Percentiles rank a stretch among this genome's conserved stretches.
These are phyloP conservation scores for Dunckerocampus dactyliophorus DNA, from an alignment of 2,113 vertebrate species.

Conservation along the genomic window DNA sequence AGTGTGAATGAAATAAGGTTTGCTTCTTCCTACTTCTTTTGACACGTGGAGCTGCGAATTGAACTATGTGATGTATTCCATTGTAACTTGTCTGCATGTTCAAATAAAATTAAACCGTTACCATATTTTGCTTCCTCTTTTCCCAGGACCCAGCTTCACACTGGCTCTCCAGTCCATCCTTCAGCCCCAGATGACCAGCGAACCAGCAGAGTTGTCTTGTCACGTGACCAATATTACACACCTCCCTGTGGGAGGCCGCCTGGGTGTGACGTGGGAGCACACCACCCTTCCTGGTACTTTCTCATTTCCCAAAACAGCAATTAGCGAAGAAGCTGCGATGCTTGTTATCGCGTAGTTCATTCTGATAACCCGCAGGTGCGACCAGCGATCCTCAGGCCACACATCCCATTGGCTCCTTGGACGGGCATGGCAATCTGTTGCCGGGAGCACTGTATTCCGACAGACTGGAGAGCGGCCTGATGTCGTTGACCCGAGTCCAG, in stretches of 20 bases:
- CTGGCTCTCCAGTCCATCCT: slow-evolving; percentile 72
- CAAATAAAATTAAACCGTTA: too few species aligned
- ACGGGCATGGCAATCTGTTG: slow-evolving; percentile 77
- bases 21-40: too few species aligned
- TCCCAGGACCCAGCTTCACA: slow-evolving; percentile 76
- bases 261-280: slow-evolving; percentile 84
- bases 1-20: too few species aligned
- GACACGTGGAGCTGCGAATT: too few species aligned
- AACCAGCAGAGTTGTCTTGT: slow-evolving; percentile 84
- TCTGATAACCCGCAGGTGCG: slow-evolving; percentile 16
- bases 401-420: slow-evolving; percentile 75
- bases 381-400: slow-evolving; percentile 20
- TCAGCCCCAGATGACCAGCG: slow-evolving; percentile 74
- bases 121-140: not conserved
- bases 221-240: slow-evolving; percentile 69
- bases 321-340: not conserved
- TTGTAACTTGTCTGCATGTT: too few species aligned
- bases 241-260: slow-evolving; percentile 51
- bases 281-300: slow-evolving; percentile 49
- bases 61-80: too few species aligned
- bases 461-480: slow-evolving; percentile 71
- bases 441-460: slow-evolving; percentile 68
- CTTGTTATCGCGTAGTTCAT: not conserved
- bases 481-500: slow-evolving; percentile 75
- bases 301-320: not conserved